phyloP scores from a whole-genome alignment of 2,888 invertebrate species.

The Pachycephus smyrnensis region DNA sequence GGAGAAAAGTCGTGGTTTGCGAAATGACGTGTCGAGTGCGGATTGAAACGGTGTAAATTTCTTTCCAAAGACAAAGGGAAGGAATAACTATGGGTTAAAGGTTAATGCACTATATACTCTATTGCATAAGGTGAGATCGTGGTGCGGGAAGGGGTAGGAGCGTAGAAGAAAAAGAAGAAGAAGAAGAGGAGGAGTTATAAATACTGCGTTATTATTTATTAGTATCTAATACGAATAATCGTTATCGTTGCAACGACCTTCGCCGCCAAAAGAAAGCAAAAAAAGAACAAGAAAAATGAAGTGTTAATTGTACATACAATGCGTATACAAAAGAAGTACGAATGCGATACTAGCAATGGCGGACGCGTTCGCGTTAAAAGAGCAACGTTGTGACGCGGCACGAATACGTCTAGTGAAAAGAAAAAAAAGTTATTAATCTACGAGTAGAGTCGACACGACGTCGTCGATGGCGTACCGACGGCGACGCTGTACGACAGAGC shows the following conservation, averaged over 20 bases:
- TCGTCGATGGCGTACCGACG: neutral
- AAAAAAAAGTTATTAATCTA: neutral
- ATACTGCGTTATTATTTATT: constrained; percentile 1
- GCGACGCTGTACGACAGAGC: neutral
- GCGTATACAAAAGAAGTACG: constrained; percentile 28
- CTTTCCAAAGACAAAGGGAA: neutral
- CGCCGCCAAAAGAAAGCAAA: neutral
- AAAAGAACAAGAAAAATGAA: constrained; percentile 18
- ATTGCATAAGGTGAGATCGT: constrained; percentile 34
- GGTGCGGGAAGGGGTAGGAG: neutral
- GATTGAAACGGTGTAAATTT: neutral
- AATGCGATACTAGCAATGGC: constrained; percentile 40
- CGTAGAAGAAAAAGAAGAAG: neutral
- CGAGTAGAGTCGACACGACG: neutral
- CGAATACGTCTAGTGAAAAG: neutral
- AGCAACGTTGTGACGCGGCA: neutral
- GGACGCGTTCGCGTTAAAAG: neutral
- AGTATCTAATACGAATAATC: neutral
- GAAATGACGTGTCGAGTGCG: neutral
- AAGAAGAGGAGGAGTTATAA: neutral
- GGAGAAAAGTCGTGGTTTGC: constrained; percentile 12
- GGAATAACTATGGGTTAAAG: neutral
- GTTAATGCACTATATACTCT: constrained; percentile 18
- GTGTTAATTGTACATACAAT: constrained; percentile 14
- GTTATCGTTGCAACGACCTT: constrained; percentile 1